Evolutionary conservation across 2,888 invertebrate species (phyloP).

Genomic region (Andrena bicolor): DNA sequence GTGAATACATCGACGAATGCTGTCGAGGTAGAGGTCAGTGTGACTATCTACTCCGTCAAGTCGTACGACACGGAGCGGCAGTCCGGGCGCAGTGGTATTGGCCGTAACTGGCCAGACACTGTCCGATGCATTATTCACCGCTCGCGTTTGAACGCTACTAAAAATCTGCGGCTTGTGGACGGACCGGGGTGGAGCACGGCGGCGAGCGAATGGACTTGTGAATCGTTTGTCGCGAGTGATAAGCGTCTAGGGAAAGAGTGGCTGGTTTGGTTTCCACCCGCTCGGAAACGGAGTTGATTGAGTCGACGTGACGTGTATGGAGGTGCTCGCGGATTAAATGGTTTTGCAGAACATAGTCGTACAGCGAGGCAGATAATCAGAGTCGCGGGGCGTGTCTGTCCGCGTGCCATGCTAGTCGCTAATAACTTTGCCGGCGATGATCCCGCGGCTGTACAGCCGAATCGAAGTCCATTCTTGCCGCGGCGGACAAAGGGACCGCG

Average conservation of each 20-base stretch:
- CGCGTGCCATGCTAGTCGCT: slow-evolving; percentile 10
- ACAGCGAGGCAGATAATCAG: too few species aligned
- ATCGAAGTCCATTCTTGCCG: slow-evolving; percentile 15
- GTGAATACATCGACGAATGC: background rate
- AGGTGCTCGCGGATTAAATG: too few species aligned
- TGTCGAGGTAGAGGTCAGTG: background rate
- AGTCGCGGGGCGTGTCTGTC: background rate
- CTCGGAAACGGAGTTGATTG: too few species aligned
- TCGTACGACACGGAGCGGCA: too few species aligned
- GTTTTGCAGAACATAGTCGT: too few species aligned
- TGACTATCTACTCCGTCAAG: slow-evolving; percentile 10
- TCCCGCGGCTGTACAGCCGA: background rate
- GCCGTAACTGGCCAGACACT: slow-evolving; percentile 4
- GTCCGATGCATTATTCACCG: background rate
- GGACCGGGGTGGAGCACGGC: background rate
- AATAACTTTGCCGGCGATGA: slow-evolving; percentile 43
- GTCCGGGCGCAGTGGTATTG: slow-evolving; percentile 3
- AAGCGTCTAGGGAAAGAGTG: too few species aligned
- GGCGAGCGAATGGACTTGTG: background rate
- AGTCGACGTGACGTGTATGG: too few species aligned
- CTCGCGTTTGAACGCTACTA: background rate
- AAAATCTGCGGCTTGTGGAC: background rate
- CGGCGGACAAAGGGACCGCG: slow-evolving; percentile 31
- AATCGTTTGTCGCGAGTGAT: background rate
- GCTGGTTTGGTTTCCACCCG: too few species aligned